These are phyloP conservation scores for Kryptolebias marmoratus DNA, from an alignment of 2,113 vertebrate genomes.

Conservation along the genomic window DNA sequence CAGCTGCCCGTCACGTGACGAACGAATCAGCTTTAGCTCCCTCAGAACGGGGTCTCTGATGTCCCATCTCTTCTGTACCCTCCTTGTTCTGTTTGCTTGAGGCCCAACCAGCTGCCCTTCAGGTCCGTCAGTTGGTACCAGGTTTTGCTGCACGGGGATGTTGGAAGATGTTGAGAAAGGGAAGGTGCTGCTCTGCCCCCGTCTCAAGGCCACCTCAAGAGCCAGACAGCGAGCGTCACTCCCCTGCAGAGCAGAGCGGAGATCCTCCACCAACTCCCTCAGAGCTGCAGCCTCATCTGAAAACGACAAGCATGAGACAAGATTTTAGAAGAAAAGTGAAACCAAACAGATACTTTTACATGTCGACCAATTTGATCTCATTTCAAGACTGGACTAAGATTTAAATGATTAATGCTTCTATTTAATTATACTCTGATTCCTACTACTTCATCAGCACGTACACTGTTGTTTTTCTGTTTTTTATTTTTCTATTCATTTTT, in stretches of 20 bases:
- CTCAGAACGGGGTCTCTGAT: constrained; percentile 69
- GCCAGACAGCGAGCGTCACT: constrained; percentile 83
- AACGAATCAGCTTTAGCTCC: constrained; percentile 81
- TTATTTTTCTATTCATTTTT: too few relatives aligned
- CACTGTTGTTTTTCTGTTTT: too few relatives aligned
- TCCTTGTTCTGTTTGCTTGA: constrained; percentile 22
- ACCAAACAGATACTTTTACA: too few relatives aligned
- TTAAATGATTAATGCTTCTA: too few relatives aligned
- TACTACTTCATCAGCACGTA: too few relatives aligned
- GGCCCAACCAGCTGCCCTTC: constrained; percentile 20
- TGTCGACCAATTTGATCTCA: too few relatives aligned
- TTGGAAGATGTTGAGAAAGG: constrained; percentile 25
- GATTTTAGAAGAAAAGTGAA: not conserved
- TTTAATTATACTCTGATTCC: too few relatives aligned
- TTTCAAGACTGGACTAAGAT: too few relatives aligned
- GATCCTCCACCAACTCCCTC: constrained; percentile 84
- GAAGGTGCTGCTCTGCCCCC: constrained; percentile 16
- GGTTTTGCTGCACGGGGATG: constrained; percentile 39
- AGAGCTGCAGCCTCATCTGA: constrained; percentile 68
- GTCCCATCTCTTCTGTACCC: constrained; percentile 36
- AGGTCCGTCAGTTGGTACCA: constrained; percentile 47
- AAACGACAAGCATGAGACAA: not conserved
- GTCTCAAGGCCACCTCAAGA: constrained; percentile 77
- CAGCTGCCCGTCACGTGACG: constrained; percentile 81
- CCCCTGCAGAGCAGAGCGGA: constrained; percentile 81